A percentile compares a stretch with the other conserved stretches of the same genome.
These are phyloP conservation scores for Rallus limicola DNA, from an alignment of 2,113 vertebrate species.

Conservation along the genomic window DNA sequence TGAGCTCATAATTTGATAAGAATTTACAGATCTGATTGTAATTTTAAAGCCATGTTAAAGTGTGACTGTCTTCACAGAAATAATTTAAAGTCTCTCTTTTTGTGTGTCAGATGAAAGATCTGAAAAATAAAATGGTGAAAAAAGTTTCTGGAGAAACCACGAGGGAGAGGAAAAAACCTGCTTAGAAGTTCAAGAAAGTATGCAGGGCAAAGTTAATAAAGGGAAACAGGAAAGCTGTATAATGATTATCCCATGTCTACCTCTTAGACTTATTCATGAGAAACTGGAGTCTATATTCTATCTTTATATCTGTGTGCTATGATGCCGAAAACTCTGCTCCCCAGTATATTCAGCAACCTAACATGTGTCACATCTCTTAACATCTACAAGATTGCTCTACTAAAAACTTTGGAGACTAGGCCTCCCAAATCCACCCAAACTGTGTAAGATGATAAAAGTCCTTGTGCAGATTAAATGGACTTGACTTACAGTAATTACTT, in stretches of 20 bases:
- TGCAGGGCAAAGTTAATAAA: constrained; percentile 2
- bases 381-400: background rate
- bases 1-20: background rate
- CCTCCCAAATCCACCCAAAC: constrained; percentile 12
- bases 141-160: background rate
- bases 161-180: background rate
- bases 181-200: background rate
- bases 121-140: background rate
- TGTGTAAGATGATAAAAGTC: constrained; percentile 26
- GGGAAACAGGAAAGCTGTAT: background rate
- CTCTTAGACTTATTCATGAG: background rate
- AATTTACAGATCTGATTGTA: background rate
- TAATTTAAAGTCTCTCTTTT: background rate
- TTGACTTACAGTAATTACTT: constrained; percentile 59
- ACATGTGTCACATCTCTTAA: background rate
- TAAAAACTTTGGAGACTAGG: background rate
- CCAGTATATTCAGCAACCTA: constrained; percentile 29
- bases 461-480: constrained; percentile 41
- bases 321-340: constrained; percentile 13
- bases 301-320: constrained; percentile 3
- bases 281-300: constrained; percentile 47
- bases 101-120: background rate
- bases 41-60: background rate
- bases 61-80: background rate
- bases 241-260: constrained; percentile 8